Evolutionary conservation across 2,797 vertebrate species (phyloP), one percentile per base, ranked within the genome.

Genomic region (Galagoides demidoff): DNA sequence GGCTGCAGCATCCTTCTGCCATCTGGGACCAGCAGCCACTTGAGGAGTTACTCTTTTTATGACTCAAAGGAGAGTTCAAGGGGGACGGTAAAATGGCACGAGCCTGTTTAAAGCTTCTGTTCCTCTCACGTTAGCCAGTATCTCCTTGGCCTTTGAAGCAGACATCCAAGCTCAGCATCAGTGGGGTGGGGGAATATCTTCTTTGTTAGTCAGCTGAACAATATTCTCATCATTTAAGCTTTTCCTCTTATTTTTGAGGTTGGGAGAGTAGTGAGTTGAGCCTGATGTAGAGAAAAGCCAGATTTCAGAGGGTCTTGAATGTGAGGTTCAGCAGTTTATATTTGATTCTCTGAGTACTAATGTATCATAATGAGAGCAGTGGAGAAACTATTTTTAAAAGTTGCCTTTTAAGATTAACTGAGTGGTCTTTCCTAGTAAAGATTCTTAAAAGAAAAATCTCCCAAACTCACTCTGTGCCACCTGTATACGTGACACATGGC

Each of bases 171-270:
- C 12, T 94, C 81, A 89, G 22, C n/a, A 31, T 79, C 64, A 31
- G 19, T 78, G 29, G 5, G 12, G 10, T 77, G 13, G 52, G 76
- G 55, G 39, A 83, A 2, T 83, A 19, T 84, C 37, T 83, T 83
- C 19, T 34, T 90, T 61, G 22, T 57, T 85, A 55, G 70, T 95
- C 39, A 34, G 2, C 73, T 34, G 63, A 66, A n/a, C 73, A 39
- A 39, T 85, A 68, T 39, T 78, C 39, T 96, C 6, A 57, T 87
- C 76, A 45, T 49, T 16, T 61, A 76, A 43, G 31, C 45, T 77
- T 61, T 87, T 20, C 19, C 70, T 89, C 55, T 76, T 64, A n/a
- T 66, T 89, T 91, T 95, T 76, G n/a, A 85, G 57, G 74, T 89
- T 88, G 66, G 71, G 73, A 90, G 66, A 85, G 27, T 49, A n/a